Evolutionary conservation across 2,888 invertebrate species (phyloP), one percentile per base, ranked within the genome.

Genomic region (Melieria omissa): DNA sequence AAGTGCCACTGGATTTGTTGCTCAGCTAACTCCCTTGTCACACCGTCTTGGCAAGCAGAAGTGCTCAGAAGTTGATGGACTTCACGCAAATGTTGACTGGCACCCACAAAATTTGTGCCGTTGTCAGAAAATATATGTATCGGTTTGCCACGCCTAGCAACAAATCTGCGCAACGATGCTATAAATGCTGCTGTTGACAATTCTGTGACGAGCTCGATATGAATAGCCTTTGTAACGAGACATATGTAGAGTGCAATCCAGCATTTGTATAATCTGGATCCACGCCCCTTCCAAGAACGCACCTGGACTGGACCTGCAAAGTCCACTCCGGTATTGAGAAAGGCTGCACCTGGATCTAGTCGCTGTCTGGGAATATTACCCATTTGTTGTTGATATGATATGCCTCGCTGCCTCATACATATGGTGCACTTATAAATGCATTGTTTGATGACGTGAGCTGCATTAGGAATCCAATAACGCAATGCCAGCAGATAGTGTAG

Each of bases 51-150:
- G 16, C 16, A 16, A 16, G 16, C 16, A 16, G 16, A 16, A 16
- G 16, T 16, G 16, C 16, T 16, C 16, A 16, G 16, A 16, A 16
- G 16, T 16, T 16, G 16, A 16, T 16, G 2, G 16, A 16, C 64
- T 52, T n/a, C 54, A 14, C 41, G 52, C 16, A 73, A 71, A n/a
- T 57, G 75, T 5, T 66, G 68, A 4, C 73, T 66, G 1, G 81
- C 81, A 7, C 82, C 82, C 7, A 76, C 67, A 61, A 83, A 82
- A 16, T 77, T 78, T 4, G 78, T 78, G 4, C 82, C 82, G 62
- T 79, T 77, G 64, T 83, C 82, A 64, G 77, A 76, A 70, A 77
- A 80, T 2, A 81, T 70, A 7, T 75, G 63, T 7, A 71, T 64
- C n/a, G 76, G 77, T 5, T 75, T 46, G 4, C 81, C 82, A 42